Conservation (phyloP, 2,888 invertebrate species). For the Scrobipalpa costella region DNA sequence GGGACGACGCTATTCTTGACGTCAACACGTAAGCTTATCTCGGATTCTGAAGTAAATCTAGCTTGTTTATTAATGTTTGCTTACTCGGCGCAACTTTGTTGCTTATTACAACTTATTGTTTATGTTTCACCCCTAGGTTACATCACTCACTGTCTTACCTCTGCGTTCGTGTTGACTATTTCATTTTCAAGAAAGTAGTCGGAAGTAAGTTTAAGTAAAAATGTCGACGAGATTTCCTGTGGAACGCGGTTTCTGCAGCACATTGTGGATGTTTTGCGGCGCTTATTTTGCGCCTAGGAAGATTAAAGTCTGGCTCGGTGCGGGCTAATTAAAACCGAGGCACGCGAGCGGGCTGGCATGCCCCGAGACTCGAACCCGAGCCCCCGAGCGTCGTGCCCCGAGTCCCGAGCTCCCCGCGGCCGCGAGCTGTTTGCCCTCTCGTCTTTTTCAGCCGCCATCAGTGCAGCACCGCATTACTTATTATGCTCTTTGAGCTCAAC, state of each 20-base stretch:
- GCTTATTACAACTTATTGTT: neutral
- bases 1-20: conserved; percentile 27
- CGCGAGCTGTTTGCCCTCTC: conserved; percentile 37
- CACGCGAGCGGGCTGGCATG: conserved; percentile 38
- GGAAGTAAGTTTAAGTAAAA: conserved; percentile 16
- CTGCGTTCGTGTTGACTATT: neutral
- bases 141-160: neutral
- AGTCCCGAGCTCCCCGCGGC: conserved; percentile 12
- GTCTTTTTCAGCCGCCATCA: conserved; percentile 44
- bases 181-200: conserved; percentile 1
- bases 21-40: conserved; percentile 21
- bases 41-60: conserved; percentile 2
- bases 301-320: conserved; percentile 38
- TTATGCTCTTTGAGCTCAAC: conserved; percentile 21
- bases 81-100: neutral
- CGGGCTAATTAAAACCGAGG: conserved; percentile 62
- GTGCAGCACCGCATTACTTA: conserved; percentile 22
- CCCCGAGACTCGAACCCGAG: conserved; percentile 29
- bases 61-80: conserved; percentile 12
- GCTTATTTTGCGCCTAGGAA: conserved; percentile 35
- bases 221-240: conserved; percentile 11
- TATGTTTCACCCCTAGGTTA: conserved; percentile 1
- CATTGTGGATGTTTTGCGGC: conserved; percentile 27
- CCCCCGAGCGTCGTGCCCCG: conserved; percentile 31
- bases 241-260: conserved; percentile 15